Evolutionary conservation across 2,797 vertebrate genomes (phyloP), one percentile per base, ranked within the genome.

Genomic region (Paedocypris micromegethes): DNA sequence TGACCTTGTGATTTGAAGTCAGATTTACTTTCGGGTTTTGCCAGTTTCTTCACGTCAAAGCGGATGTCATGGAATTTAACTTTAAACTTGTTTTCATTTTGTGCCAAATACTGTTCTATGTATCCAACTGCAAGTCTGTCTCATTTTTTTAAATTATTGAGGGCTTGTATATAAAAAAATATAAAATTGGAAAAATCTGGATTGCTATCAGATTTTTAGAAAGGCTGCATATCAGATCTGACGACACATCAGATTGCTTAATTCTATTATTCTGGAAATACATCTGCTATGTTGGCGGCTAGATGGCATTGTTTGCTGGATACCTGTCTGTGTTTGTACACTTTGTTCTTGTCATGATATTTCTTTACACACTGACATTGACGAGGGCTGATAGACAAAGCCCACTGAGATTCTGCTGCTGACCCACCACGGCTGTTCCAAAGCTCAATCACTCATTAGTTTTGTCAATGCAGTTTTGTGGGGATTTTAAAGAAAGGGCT

Each of bases 391-490:
- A 68, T 52, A 71, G 71, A 61, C 64, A 60, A 53, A 66, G 51
- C 60, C 54, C 37, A 39, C 40, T 42, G 46, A 74, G 56, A n/a
- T 43, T 69, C 51, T 41, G 56, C 57, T 67, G 9, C 51, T 61
- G 69, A 58, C 68, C 55, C 79, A 63, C 52, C 72, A 9, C 51
- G 37, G 70, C 77, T 78, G 47, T 81, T 81, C 69, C 58, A 63
- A 55, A 63, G 77, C 70, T 75, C 76, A 84, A 79, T 86, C 80
- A 86, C 79, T 86, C 83, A 84, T 87, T 86, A 84, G 82, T 81
- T 85, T 83, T 83, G 79, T 87, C 79, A 83, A 80, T 83, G 77
- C 80, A 85, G 82, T 87, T 85, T 83, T 79, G 77, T 78, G 70
- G 74, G 76, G 56, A 79, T 85, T 83, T 83, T 57, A 75, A 73